A percentile compares a stretch with the other conserved stretches of the same genome.
Evolutionary conservation across 2,113 vertebrate genomes (phyloP).

Genomic region (Ceyx cyanopectus): DNA sequence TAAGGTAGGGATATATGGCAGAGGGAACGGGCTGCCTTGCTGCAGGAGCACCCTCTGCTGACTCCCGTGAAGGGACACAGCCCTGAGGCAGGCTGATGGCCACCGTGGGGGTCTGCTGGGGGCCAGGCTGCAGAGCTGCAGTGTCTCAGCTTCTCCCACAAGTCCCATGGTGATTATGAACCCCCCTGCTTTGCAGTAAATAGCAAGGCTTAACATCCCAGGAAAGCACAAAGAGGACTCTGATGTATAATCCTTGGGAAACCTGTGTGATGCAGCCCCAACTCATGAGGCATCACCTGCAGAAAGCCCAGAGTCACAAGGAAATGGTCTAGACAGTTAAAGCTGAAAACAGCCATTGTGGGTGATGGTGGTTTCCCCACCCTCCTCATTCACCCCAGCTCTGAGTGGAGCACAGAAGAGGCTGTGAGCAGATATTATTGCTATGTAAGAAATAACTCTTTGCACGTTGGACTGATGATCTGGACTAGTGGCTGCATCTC

Average conservation of each 20-base stretch:
- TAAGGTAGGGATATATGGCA: not conserved
- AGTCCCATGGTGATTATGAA: not conserved
- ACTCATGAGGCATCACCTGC: not conserved
- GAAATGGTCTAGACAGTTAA: constrained; percentile 72
- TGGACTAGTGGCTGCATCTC: not conserved
- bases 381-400: constrained; percentile 16
- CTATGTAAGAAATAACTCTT: not conserved
- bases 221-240: not conserved
- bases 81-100: not conserved
- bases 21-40: not conserved
- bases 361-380: not conserved
- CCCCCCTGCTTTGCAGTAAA: not conserved
- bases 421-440: constrained; percentile 21
- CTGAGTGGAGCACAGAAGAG: constrained; percentile 4
- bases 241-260: not conserved
- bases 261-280: not conserved
- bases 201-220: not conserved
- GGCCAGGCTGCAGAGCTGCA: not conserved
- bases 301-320: constrained; percentile 47
- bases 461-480: constrained; percentile 21
- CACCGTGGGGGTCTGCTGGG: not conserved
- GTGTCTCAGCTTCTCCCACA: not conserved
- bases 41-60: constrained; percentile 76
- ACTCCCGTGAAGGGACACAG: not conserved
- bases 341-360: constrained; percentile 47